These are phyloP conservation scores for Anas platyrhynchos DNA, from an alignment of 2,113 vertebrate genomes.

Conservation along the genomic window DNA sequence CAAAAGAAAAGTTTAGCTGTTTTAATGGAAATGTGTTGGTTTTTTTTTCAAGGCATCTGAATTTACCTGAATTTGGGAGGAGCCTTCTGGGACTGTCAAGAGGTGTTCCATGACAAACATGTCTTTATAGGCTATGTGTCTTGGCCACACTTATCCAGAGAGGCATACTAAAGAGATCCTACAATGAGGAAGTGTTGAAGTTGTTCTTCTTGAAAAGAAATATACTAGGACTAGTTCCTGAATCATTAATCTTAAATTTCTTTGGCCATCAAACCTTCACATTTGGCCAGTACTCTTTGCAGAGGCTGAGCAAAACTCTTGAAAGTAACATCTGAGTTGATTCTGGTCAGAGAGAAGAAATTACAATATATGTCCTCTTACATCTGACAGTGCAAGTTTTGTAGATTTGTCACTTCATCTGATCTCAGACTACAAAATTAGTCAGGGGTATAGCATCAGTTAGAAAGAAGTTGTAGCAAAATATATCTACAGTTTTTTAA, in stretches of 20 bases:
- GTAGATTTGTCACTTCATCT: not conserved
- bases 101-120: not conserved
- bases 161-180: not conserved
- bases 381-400: not conserved
- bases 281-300: not conserved
- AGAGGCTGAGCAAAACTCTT: not conserved
- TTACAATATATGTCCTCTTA: not conserved
- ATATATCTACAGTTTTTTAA: not conserved
- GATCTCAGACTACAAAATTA: not conserved
- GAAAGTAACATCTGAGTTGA: not conserved
- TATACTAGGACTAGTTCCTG: not conserved
- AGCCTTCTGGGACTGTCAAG: not conserved
- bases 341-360: not conserved
- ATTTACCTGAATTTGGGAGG: not conserved
- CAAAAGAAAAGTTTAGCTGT: not conserved
- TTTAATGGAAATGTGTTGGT: not conserved
- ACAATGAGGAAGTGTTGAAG: not conserved
- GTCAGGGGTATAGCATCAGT: not conserved
- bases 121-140: not conserved
- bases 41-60: not conserved
- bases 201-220: not conserved
- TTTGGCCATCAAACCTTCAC: not conserved
- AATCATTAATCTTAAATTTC: not conserved
- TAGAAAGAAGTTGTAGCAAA: not conserved
- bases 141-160: not conserved